A percentile compares a stretch with the other conserved stretches of the same genome.
phyloP scores from a whole-genome alignment of 2,797 vertebrate species.

The Bradypodion ventrale region DNA sequence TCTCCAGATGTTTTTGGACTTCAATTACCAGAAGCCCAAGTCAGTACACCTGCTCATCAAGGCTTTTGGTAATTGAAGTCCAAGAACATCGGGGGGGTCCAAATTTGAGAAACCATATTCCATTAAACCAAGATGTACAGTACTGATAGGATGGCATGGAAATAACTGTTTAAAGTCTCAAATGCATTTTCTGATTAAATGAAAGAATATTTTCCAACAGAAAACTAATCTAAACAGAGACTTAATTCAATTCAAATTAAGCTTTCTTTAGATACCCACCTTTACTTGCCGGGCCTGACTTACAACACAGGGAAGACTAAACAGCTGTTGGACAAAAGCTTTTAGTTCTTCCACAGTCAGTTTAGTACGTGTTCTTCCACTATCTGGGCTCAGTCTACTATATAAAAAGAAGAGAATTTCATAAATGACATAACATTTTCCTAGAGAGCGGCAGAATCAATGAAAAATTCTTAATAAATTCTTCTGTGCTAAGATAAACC shows the following conservation, averaged over 20 bases:
- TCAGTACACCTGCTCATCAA: too few relatives aligned
- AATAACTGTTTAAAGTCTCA: conserved; percentile 8
- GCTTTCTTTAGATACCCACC: conserved; percentile 73
- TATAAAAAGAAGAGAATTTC: conserved; percentile 32
- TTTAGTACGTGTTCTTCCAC: conserved; percentile 88
- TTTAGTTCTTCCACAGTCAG: conserved; percentile 97
- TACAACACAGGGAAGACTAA: conserved; percentile 92
- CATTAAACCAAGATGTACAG: background rate
- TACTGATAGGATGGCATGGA: conserved; percentile 16
- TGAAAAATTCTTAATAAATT: background rate
- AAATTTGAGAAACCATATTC: background rate
- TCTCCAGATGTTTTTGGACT: too few relatives aligned
- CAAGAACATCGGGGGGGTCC: too few relatives aligned
- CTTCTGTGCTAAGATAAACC: background rate
- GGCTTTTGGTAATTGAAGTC: too few relatives aligned
- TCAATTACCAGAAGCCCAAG: too few relatives aligned
- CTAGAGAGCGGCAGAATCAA: background rate
- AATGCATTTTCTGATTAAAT: background rate
- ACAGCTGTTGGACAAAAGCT: conserved; percentile 95
- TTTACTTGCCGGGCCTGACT: conserved; percentile 95
- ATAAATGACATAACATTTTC: background rate
- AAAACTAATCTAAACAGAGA: background rate
- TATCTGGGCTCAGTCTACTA: conserved; percentile 86
- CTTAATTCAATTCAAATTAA: background rate
- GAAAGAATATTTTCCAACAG: background rate